phyloP scores from a whole-genome alignment of 1,140 invertebrate genomes.

The Thalassaphorura encarpata region DNA sequence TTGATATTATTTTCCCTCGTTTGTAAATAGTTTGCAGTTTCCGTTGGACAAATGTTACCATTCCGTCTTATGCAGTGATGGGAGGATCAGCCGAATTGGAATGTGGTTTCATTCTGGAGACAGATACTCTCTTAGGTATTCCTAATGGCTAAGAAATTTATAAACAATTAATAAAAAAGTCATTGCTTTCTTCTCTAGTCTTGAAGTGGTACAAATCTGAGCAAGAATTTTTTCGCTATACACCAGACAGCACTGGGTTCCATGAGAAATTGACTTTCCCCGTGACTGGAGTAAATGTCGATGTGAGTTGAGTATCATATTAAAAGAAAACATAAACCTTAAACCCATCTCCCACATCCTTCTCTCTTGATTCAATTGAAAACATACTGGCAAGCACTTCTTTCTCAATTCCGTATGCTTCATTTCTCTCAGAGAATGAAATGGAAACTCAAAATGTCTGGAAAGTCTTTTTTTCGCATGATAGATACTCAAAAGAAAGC shows the following conservation, averaged over 20 bases:
- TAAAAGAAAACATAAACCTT: neutral
- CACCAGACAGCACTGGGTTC: neutral
- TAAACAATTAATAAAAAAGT: neutral
- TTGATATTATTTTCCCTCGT: neutral
- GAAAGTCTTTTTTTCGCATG: no score
- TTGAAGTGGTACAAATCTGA: slow-evolving; percentile 31
- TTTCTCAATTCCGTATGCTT: neutral
- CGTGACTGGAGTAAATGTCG: slow-evolving; percentile 24
- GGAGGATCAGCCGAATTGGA: slow-evolving; percentile 13
- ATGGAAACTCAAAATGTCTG: no score
- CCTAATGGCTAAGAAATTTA: neutral
- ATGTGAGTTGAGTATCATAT: slow-evolving; percentile 17
- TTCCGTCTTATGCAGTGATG: slow-evolving; percentile 23
- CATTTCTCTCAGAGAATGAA: neutral
- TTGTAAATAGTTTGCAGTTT: slow-evolving; percentile 23
- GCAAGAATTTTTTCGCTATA: slow-evolving; percentile 4
- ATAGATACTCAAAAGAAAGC: no score
- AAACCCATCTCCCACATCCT: neutral
- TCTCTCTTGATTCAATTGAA: neutral
- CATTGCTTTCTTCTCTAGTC: no score
- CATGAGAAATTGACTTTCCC: slow-evolving; percentile 27
- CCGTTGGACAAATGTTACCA: slow-evolving; percentile 22
- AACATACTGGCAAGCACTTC: neutral
- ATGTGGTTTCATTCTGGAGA: slow-evolving; percentile 25
- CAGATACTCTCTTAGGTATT: slow-evolving; percentile 12